Evolutionary conservation across 2,797 vertebrate genomes (phyloP).

Genomic region (Menidia menidia): DNA sequence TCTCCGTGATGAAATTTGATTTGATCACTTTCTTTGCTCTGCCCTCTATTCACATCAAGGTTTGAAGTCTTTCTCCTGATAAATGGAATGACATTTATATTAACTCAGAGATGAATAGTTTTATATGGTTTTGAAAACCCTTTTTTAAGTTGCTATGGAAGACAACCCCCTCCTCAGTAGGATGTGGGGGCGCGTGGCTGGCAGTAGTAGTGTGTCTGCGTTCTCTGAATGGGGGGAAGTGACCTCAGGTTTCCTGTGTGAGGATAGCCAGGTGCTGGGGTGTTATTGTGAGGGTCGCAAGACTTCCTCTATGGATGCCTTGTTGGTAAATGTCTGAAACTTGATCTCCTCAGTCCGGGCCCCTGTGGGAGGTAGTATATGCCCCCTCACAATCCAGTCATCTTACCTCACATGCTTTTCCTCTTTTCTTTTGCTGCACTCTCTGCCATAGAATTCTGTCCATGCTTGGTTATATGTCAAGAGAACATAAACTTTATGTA

Average conservation of each 20-base stretch:
- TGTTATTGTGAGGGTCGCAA: slow-evolving; percentile 70
- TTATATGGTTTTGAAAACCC: neutral
- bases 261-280: slow-evolving; percentile 78
- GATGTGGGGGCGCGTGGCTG: slow-evolving; percentile 66
- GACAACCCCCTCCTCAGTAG: slow-evolving; percentile 21
- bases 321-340: slow-evolving; percentile 80
- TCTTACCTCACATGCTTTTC: slow-evolving; percentile 24
- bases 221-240: slow-evolving; percentile 76
- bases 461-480: slow-evolving; percentile 37
- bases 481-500: slow-evolving; percentile 60
- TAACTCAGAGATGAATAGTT: neutral
- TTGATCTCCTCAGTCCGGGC: slow-evolving; percentile 61
- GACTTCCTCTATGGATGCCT: slow-evolving; percentile 75
- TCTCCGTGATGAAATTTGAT: slow-evolving; percentile 5
- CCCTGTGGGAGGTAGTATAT: slow-evolving; percentile 63
- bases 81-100: neutral
- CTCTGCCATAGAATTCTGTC: slow-evolving; percentile 9
- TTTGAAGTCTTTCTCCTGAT: slow-evolving; percentile 22
- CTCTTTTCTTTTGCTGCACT: slow-evolving; percentile 7
- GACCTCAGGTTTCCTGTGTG: slow-evolving; percentile 81
- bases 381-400: slow-evolving; percentile 48
- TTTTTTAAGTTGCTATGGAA: neutral
- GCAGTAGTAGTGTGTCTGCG: slow-evolving; percentile 67
- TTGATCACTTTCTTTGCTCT: neutral
- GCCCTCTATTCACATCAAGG: slow-evolving; percentile 13